These are phyloP conservation scores for Characodon lateralis DNA, from an alignment of 2,797 vertebrate species.

Conservation along the genomic window DNA sequence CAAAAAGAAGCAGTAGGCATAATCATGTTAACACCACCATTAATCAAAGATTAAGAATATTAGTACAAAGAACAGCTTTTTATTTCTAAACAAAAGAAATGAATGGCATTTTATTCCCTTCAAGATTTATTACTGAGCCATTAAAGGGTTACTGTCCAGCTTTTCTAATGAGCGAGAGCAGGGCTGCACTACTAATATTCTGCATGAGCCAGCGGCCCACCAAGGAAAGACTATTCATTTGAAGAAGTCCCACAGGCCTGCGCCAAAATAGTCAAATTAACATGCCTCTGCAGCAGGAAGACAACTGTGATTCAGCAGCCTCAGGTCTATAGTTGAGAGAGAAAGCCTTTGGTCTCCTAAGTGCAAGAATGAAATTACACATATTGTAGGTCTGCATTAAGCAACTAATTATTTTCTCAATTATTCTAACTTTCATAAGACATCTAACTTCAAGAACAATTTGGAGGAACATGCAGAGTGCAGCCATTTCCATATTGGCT, in stretches of 20 bases:
- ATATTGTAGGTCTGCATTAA: conserved; percentile 15
- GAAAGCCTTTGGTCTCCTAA: conserved; percentile 6
- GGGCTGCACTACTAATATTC: conserved; percentile 44
- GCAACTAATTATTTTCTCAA: conserved; percentile 36
- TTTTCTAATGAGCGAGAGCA: conserved; percentile 38
- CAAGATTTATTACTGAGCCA: conserved; percentile 50
- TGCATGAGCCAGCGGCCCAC: conserved; percentile 44
- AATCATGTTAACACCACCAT: conserved; percentile 1
- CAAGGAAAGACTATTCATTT: conserved; percentile 59
- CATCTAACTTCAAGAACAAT: conserved; percentile 12
- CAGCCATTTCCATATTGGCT: conserved; percentile 12
- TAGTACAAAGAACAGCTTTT: conserved; percentile 23
- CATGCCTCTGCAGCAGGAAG: conserved; percentile 36
- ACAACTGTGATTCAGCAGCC: conserved; percentile 37
- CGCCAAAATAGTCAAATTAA: conserved; percentile 65
- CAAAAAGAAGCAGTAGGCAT: not conserved
- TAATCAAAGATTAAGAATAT: conserved; percentile 33
- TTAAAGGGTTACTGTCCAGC: conserved; percentile 35
- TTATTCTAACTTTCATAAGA: conserved; percentile 21
- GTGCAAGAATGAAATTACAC: conserved; percentile 8
- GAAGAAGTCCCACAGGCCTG: conserved; percentile 50
- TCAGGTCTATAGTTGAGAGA: conserved; percentile 6
- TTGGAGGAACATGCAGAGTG: conserved; percentile 10
- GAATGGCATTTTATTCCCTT: conserved; percentile 26
- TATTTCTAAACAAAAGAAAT: conserved; percentile 35